Evolutionary conservation across 2,888 invertebrate species (phyloP), one percentile per base, ranked within the genome.

Genomic region (Oxytorus armatus): DNA sequence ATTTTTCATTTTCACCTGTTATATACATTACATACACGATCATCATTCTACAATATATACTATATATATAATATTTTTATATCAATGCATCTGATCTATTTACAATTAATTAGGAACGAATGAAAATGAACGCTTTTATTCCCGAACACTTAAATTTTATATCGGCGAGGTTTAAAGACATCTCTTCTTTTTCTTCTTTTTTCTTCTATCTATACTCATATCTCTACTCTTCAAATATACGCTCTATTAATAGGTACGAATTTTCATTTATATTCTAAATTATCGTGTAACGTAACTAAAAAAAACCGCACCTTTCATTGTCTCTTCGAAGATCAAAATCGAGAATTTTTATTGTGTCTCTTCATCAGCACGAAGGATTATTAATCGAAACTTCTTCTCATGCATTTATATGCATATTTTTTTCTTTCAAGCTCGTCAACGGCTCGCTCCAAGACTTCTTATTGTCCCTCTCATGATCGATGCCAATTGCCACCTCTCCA

Each of bases 1-100:
- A 81, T 79, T 81, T 75, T 79, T 23, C 72, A 16, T 65, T 66
- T 69, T 76, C 81, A 81, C 81, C 76, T 82, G 80, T 85, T 86
- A 86, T 88, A 88, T 88, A 89, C 89, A 89, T 84, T 87, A 86
- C 87, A 87, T 89, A 85, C 87, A 88, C 86, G 83, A 85, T 85
- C 81, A 82, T 79, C 69, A 80, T 76, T 83, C 82, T 80, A 76
- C n/a, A n/a, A n/a, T n/a, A 72, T 79, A 77, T 77, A 82, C 79
- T 82, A 79, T 82, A 79, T 84, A 82, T 77, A 82, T 82, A n/a
- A 79, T 83, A 84, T 84, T 81, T 82, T 77, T 81, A 77, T 76
- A 78, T 83, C 78, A 75, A 79, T 84, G 83, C 77, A 55, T 73
- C 66, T 72, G 42, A 73, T 68, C 47, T 86, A 85, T 85, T 83